A percentile compares a stretch with the other conserved stretches of the same genome.
phyloP scores from a whole-genome alignment of 2,888 invertebrate genomes.

The Zaprionus bogoriensis region DNA sequence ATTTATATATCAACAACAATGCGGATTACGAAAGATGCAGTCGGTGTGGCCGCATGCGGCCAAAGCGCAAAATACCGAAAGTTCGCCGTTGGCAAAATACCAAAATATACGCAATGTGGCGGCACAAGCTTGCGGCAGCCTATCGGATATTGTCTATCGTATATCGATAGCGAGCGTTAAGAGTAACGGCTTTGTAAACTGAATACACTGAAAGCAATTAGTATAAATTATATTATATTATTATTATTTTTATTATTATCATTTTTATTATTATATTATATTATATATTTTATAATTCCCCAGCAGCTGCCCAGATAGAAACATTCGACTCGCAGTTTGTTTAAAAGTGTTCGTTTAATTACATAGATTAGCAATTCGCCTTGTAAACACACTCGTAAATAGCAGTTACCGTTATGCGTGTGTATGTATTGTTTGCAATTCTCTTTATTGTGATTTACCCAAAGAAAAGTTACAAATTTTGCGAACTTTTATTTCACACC shows the following conservation, averaged over 20 bases:
- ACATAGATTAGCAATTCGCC: constrained; percentile 57
- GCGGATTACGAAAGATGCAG: constrained; percentile 33
- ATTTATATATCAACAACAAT: constrained; percentile 36
- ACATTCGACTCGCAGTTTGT: constrained; percentile 4
- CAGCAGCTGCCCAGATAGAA: background rate
- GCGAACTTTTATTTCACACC: constrained; percentile 45
- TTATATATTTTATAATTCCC: constrained; percentile 10
- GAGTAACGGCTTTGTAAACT: background rate
- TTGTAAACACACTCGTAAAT: constrained; percentile 41
- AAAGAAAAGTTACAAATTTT: constrained; percentile 15
- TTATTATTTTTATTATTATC: background rate
- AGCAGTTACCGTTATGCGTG: constrained; percentile 2
- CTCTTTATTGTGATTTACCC: constrained; percentile 16
- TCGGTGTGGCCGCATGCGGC: constrained; percentile 14
- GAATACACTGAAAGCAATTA: background rate
- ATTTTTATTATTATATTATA: background rate
- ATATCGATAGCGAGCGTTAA: background rate
- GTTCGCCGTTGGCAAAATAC: background rate
- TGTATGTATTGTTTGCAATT: constrained; percentile 6
- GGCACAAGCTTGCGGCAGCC: background rate
- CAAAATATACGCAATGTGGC: constrained; percentile 1
- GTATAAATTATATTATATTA: too few relatives aligned
- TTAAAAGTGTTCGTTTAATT: constrained; percentile 60
- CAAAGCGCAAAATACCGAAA: background rate
- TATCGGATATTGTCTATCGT: background rate